phyloP scores from a whole-genome alignment of 1,140 invertebrate species.

The Neotoxoptera formosana region DNA sequence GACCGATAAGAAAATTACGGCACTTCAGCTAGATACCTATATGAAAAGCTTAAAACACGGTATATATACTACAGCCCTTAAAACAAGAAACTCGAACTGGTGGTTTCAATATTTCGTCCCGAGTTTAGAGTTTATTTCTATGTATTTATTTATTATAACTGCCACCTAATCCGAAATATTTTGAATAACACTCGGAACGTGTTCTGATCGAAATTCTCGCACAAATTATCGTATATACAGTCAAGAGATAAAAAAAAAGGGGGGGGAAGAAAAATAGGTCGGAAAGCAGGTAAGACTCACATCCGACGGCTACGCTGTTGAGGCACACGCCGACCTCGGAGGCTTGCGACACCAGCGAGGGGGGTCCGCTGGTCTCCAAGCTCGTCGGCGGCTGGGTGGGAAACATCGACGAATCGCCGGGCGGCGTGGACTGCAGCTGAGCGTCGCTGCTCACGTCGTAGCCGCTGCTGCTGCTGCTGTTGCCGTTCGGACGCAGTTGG shows the following conservation, averaged over 20 bases:
- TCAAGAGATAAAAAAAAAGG: too few species aligned
- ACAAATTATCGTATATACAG: too few species aligned
- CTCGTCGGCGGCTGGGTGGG: slow-evolving; percentile 31
- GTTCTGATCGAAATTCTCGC: too few species aligned
- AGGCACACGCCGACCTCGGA: slow-evolving; percentile 64
- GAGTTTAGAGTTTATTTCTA: neutral
- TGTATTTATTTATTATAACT: neutral
- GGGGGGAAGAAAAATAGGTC: too few species aligned
- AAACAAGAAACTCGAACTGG: neutral
- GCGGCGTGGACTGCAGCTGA: neutral
- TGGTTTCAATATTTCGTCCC: neutral
- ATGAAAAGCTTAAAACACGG: neutral
- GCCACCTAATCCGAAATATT: neutral
- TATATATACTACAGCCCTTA: neutral
- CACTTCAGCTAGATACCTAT: neutral
- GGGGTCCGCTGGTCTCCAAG: neutral
- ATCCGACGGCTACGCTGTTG: slow-evolving; percentile 67
- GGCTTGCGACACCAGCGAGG: neutral
- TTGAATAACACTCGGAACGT: neutral
- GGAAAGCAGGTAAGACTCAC: slow-evolving; percentile 63
- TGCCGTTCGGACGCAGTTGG: too few species aligned
- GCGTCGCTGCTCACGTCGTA: neutral
- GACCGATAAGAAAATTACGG: neutral
- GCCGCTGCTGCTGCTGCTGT: too few species aligned
- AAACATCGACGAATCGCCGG: slow-evolving; percentile 31